Conservation (phyloP, 2,113 vertebrate genomes). For the Tragelaphus scriptus region DNA sequence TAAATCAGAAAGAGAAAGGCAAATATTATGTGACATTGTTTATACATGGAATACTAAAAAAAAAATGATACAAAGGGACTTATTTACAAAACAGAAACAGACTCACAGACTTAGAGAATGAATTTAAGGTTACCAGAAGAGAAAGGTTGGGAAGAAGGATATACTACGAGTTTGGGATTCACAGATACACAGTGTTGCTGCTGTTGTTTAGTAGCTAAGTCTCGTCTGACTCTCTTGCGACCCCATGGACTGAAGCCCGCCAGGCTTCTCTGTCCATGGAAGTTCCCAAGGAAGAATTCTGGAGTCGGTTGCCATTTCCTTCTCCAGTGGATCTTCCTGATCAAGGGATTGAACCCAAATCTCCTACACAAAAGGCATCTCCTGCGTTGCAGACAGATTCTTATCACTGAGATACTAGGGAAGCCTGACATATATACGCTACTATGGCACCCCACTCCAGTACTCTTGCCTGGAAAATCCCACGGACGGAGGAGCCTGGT, state of each 20-base stretch:
- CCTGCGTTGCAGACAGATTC: not conserved
- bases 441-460: not conserved
- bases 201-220: not conserved
- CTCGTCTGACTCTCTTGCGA: rapidly evolving
- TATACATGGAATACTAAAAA: not conserved
- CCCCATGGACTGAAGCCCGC: not conserved
- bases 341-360: not conserved
- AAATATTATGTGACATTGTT: not conserved
- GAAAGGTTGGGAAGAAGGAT: not conserved
- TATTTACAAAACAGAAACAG: not conserved
- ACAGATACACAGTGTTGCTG: not conserved
- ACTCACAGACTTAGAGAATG: not conserved
- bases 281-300: not conserved
- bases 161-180: not conserved
- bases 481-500: no score
- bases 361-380: not conserved
- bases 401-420: not conserved
- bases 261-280: not conserved
- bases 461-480: no score
- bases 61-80: not conserved
- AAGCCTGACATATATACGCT: not conserved
- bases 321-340: not conserved
- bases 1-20: not conserved
- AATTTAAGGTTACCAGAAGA: not conserved
- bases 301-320: not conserved